Percentiles rank a stretch among this genome's conserved stretches.
These are phyloP conservation scores for Dendronephthya gigantea DNA, from an alignment of 64 coral and sea anemone species.

Conservation along the genomic window DNA sequence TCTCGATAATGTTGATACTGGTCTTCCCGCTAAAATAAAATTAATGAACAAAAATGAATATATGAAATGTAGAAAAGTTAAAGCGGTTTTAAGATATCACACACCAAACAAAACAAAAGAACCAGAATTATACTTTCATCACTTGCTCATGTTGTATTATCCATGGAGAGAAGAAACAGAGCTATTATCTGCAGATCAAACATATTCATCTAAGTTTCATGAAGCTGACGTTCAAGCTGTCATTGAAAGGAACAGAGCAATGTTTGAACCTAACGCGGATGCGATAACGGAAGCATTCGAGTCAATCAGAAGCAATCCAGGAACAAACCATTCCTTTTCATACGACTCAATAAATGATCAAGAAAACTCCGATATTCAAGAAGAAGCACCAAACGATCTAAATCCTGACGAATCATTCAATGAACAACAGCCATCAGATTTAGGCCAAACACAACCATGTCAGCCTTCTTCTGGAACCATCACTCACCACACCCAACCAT, in stretches of 20 bases:
- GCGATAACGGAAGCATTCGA: not conserved
- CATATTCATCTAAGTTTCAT: not conserved
- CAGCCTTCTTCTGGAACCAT: not conserved
- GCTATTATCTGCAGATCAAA: not conserved
- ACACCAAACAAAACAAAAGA: conserved; percentile 4
- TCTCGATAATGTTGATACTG: not conserved
- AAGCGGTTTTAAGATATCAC: not conserved
- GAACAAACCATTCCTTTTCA: not conserved
- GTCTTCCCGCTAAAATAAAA: not conserved
- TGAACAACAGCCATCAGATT: conserved; percentile 20
- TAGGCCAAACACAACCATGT: conserved; percentile 12
- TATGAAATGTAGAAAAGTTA: conserved; percentile 13
- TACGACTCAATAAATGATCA: not conserved
- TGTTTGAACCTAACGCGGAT: not conserved
- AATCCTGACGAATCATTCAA: conserved; percentile 20
- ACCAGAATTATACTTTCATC: not conserved
- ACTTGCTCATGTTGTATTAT: not conserved
- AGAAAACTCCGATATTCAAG: not conserved
- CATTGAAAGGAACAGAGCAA: not conserved
- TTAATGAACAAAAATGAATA: not conserved
- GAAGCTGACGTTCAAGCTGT: not conserved
- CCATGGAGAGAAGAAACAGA: not conserved
- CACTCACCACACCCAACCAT: conserved; percentile 29
- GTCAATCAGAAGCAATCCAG: not conserved
- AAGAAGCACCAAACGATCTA: not conserved